phyloP scores from a whole-genome alignment of 2,113 vertebrate species.

The Poeciliopsis occidentalis region DNA sequence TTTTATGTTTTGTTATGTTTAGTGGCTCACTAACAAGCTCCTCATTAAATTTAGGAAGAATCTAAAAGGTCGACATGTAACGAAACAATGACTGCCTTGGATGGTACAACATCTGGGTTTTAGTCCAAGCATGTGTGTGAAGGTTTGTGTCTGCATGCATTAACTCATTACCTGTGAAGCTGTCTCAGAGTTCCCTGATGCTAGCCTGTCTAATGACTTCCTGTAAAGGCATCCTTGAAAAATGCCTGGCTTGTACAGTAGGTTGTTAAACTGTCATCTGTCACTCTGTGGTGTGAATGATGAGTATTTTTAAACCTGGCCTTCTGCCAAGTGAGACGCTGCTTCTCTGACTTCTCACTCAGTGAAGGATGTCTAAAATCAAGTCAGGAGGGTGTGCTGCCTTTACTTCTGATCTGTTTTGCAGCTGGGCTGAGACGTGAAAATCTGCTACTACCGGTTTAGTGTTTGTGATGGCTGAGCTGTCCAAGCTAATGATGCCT shows the following conservation, averaged over 20 bases:
- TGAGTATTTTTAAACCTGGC: slow-evolving; percentile 40
- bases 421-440: slow-evolving; percentile 19
- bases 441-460: slow-evolving; percentile 26
- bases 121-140: slow-evolving; percentile 7
- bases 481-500: slow-evolving; percentile 6
- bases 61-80: slow-evolving; percentile 49
- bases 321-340: not conserved
- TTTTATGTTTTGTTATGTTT: not conserved
- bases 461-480: not conserved
- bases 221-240: slow-evolving; percentile 38
- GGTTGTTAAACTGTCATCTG: slow-evolving; percentile 40
- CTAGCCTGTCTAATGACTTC: slow-evolving; percentile 37
- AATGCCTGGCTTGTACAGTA: slow-evolving; percentile 14
- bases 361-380: slow-evolving; percentile 22
- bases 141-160: not conserved
- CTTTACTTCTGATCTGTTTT: slow-evolving; percentile 34
- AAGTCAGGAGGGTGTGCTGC: not conserved
- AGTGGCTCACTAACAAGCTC: slow-evolving; percentile 51
- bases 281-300: slow-evolving; percentile 39
- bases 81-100: slow-evolving; percentile 43
- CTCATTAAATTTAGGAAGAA: slow-evolving; percentile 52
- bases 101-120: slow-evolving; percentile 37
- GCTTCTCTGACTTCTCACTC: not conserved
- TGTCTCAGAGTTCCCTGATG: slow-evolving; percentile 24
- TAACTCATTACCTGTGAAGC: slow-evolving; percentile 20